Conservation (phyloP, 2,797 vertebrate genomes). For the Siniperca obscura region DNA sequence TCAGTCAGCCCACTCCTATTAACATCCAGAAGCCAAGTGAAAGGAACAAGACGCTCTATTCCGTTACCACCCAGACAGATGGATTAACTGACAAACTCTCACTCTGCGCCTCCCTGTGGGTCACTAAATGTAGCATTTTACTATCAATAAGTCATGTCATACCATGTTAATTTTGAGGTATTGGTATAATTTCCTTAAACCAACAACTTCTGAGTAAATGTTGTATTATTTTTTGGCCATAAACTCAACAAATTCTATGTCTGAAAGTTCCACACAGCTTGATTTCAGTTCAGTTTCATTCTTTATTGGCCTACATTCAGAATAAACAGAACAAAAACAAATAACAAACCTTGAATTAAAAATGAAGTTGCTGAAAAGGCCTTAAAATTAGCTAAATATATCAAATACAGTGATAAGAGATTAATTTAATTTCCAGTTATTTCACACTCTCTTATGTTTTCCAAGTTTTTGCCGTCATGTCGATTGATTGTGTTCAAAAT, state of each 20-base stretch:
- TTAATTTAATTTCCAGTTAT: neutral
- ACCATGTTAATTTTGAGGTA: constrained; percentile 6
- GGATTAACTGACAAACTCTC: constrained; percentile 31
- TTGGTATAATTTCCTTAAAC: neutral
- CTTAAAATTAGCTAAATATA: neutral
- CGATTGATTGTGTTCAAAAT: neutral
- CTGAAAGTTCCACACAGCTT: neutral
- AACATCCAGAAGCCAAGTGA: constrained; percentile 59
- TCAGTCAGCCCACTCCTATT: constrained; percentile 70
- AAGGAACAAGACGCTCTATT: constrained; percentile 62
- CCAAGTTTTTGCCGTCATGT: neutral
- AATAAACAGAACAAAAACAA: neutral
- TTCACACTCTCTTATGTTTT: neutral
- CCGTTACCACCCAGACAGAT: constrained; percentile 38
- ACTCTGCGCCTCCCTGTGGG: constrained; percentile 6
- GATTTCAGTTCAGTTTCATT: neutral
- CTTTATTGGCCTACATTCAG: neutral
- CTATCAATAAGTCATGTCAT: neutral
- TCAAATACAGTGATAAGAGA: neutral
- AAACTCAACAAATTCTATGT: neutral
- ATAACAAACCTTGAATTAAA: neutral
- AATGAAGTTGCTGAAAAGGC: too few relatives aligned
- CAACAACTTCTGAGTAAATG: constrained; percentile 1
- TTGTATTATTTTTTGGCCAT: neutral
- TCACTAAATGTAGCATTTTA: constrained; percentile 22